Conservation (phyloP, 1,140 invertebrate genomes). For the Orussus abietinus region DNA sequence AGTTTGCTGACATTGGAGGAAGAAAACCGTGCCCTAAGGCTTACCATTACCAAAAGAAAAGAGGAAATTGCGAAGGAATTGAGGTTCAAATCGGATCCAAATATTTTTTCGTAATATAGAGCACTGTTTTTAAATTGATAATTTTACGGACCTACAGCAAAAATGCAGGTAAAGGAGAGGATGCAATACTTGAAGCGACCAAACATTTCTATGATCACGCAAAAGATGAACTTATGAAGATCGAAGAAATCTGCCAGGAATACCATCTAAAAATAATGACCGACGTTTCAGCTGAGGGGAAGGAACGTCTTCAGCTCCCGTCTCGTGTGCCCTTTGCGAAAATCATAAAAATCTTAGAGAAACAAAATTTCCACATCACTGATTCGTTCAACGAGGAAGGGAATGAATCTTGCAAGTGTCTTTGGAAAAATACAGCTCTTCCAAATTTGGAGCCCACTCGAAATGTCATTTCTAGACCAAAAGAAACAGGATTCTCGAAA, state of each 20-base stretch:
- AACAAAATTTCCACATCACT: background rate
- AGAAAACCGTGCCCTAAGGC: too few species aligned
- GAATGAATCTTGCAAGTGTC: conserved; percentile 1
- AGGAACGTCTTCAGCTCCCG: conserved; percentile 4
- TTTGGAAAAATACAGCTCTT: conserved; percentile 15
- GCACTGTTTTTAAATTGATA: background rate
- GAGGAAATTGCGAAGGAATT: background rate
- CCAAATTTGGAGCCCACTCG: conserved; percentile 7
- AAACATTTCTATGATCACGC: conserved; percentile 12
- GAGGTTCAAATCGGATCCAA: background rate
- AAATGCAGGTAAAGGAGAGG: background rate
- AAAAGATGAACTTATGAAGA: conserved; percentile 2
- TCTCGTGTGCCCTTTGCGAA: conserved; percentile 1
- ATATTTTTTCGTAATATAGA: background rate
- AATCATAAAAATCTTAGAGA: background rate
- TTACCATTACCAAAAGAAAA: background rate
- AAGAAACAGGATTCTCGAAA: conserved; percentile 3
- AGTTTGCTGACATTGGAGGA: too few species aligned
- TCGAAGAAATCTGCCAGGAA: conserved; percentile 16
- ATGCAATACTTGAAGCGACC: background rate
- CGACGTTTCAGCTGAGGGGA: conserved; percentile 2
- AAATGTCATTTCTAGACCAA: conserved; percentile 11
- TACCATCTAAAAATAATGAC: conserved; percentile 7
- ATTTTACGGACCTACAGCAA: background rate
- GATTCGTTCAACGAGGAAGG: background rate